Conservation (phyloP, 1,140 invertebrate species). For the Drosophila virilis region DNA sequence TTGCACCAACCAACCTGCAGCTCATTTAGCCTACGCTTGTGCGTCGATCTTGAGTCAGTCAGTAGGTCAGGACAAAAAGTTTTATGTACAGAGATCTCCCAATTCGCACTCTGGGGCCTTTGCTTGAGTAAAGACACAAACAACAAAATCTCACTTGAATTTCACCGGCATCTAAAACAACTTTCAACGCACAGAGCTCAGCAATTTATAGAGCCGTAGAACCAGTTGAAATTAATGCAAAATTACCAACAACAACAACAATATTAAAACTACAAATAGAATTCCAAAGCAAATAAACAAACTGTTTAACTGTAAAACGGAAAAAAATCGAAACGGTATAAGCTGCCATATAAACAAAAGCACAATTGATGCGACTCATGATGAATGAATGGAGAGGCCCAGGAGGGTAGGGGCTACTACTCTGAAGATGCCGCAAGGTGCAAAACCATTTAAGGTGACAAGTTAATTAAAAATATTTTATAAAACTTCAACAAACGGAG, state of each 20-base stretch:
- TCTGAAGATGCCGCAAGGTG: conserved; percentile 36
- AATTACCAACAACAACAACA: conserved; percentile 9
- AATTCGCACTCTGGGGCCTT: neutral
- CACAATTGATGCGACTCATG: conserved; percentile 1
- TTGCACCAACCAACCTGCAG: too few relatives aligned
- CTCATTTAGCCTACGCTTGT: too few relatives aligned
- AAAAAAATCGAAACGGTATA: conserved; percentile 1
- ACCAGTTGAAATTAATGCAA: conserved; percentile 32
- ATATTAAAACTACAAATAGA: neutral
- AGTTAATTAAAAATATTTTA: conserved; percentile 54
- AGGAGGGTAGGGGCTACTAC: neutral
- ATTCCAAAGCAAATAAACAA: conserved; percentile 13
- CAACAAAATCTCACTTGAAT: conserved; percentile 28
- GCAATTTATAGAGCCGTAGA: conserved; percentile 28
- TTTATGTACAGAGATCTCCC: too few relatives aligned
- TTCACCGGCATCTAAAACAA: conserved; percentile 34
- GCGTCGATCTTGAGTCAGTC: too few relatives aligned
- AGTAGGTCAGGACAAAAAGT: too few relatives aligned
- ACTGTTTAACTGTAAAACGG: conserved; percentile 30
- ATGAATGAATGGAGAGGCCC: neutral
- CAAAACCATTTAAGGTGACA: conserved; percentile 52
- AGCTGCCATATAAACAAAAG: conserved; percentile 3
- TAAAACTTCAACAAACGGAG: neutral
- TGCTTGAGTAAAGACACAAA: conserved; percentile 1
- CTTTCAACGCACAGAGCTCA: conserved; percentile 40